Conservation (phyloP, 2,797 vertebrate species). For the Todus mexicanus region DNA sequence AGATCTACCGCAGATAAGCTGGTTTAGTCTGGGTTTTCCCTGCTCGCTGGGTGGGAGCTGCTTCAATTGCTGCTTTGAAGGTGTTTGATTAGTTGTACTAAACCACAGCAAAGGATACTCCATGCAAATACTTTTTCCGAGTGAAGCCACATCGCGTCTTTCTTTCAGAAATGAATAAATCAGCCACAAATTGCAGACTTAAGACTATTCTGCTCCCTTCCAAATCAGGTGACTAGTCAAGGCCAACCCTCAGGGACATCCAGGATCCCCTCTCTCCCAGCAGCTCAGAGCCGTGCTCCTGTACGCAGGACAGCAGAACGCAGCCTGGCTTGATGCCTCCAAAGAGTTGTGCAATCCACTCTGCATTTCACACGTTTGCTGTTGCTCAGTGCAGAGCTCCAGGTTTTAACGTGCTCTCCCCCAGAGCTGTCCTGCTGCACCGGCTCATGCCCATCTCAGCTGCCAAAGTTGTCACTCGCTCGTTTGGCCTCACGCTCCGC, state of each 20-base stretch:
- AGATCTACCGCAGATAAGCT: neutral
- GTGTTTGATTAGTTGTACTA: neutral
- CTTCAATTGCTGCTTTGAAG: neutral
- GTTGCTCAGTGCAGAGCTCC: neutral
- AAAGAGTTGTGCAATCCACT: neutral
- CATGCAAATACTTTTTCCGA: neutral
- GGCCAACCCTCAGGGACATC: neutral
- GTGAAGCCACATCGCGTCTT: neutral
- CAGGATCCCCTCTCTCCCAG: neutral
- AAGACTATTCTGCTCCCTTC: slow-evolving; percentile 13
- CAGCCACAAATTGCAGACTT: slow-evolving; percentile 7
- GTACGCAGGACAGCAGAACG: neutral
- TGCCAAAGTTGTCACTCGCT: accelerated
- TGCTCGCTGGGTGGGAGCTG: neutral
- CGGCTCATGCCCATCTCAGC: neutral
- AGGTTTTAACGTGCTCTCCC: neutral
- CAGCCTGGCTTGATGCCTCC: neutral
- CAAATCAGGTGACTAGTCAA: neutral
- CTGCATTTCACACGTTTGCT: neutral
- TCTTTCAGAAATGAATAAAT: slow-evolving; percentile 10
- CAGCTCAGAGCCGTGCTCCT: neutral
- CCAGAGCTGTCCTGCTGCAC: neutral
- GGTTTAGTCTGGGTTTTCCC: neutral
- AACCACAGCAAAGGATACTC: neutral
- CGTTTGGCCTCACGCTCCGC: accelerated